phyloP scores from a whole-genome alignment of 2,888 invertebrate species.

The Pteria penguin region DNA sequence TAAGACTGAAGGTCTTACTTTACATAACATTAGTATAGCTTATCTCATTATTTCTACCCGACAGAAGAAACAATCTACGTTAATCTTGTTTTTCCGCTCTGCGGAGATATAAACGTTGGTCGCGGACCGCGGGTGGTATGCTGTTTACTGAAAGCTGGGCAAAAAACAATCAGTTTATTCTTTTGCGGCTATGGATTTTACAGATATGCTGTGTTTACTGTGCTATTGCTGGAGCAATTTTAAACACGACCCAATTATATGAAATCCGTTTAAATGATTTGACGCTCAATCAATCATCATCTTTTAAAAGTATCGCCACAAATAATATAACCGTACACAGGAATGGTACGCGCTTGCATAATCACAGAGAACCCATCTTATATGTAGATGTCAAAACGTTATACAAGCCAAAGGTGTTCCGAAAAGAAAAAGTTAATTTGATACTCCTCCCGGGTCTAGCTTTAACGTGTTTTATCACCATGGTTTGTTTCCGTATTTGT shows the following conservation, averaged over 20 bases:
- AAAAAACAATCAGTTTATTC: neutral
- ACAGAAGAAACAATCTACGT: neutral
- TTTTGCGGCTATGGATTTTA: neutral
- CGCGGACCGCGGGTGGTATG: constrained; percentile 26
- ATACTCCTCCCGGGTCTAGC: constrained; percentile 53
- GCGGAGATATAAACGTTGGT: neutral
- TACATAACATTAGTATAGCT: too few relatives aligned
- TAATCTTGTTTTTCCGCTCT: neutral
- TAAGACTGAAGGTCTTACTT: too few relatives aligned
- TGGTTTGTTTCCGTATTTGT: constrained; percentile 52
- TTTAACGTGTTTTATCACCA: constrained; percentile 46
- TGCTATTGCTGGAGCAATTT: neutral
- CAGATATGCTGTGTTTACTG: neutral
- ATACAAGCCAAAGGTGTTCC: neutral
- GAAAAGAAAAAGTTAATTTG: constrained; percentile 34
- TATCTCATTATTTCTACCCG: too few relatives aligned
- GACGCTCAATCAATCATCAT: neutral
- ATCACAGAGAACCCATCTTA: too few relatives aligned
- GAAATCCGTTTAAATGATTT: neutral
- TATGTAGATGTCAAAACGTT: neutral
- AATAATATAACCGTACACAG: neutral
- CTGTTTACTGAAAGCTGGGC: neutral
- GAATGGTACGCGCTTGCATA: too few relatives aligned
- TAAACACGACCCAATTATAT: neutral
- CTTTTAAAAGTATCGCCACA: neutral